Evolutionary conservation across 2,888 invertebrate genomes (phyloP), one percentile per base, ranked within the genome.

Genomic region (Pantelozetes paolii): DNA sequence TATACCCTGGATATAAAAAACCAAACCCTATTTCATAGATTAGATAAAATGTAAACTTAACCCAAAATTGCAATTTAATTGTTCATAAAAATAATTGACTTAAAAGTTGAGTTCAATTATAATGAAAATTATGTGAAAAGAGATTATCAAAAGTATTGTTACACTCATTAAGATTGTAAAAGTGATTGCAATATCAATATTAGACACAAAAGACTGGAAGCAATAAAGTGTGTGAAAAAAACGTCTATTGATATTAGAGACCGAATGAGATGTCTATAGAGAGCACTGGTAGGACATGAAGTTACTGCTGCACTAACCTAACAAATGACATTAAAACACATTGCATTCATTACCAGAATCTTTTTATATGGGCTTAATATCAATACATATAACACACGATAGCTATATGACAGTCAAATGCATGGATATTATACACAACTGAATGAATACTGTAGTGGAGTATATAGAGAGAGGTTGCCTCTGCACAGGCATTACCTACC

Each of bases 81-180:
- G n/a, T n/a, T n/a, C n/a, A n/a, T n/a, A n/a, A n/a, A n/a, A n/a
- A n/a, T n/a, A n/a, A n/a, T n/a, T n/a, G 36, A 8, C 5, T 36
- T 5, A 36, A 36, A 36, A 8, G 9, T 36, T 36, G 36, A 36
- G 36, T 36, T 36, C 36, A 36, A 36, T 36, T 8, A 36, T 36
- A 5, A 36, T 36, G 6, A 36, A 36, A 36, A 36, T 36, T 8
- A 8, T 36, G 36, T 8, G 9, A 36, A 8, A 36, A 36, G 9
- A 36, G 6, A 9, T 36, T 15, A 42, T 42, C 8, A 42, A 42
- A n/a, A 48, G 18, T 9, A 48, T 9, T 45, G 45, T 45, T 28
- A 2, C 59, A 2, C 30, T 59, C 59, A 59, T 59, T 59, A 59
- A 59, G 59, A 59, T 59, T 59, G 59, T 59, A 28, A 59, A 59